These are phyloP conservation scores for Mya arenaria DNA, from an alignment of 1,140 invertebrate genomes.

Conservation along the genomic window DNA sequence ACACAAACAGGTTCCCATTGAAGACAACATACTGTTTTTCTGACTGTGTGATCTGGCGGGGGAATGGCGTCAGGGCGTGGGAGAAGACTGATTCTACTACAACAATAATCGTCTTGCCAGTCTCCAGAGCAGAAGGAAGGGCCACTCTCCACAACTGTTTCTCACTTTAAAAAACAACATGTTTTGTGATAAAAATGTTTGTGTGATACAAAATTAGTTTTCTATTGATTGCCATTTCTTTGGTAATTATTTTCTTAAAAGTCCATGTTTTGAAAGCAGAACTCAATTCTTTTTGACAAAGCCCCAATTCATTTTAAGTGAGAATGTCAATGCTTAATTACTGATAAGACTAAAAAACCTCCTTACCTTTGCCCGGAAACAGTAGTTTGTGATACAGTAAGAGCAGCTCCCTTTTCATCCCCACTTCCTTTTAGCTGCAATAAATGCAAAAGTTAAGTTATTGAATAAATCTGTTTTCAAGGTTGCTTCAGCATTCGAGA, in stretches of 20 bases:
- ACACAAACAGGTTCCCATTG: conserved; percentile 91
- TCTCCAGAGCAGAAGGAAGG: conserved; percentile 74
- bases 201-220: not conserved
- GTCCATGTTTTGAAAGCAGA: not conserved
- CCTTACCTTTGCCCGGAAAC: conserved; percentile 77
- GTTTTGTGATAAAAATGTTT: not conserved
- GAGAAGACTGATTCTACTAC: conserved; percentile 90
- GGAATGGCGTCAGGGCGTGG: conserved; percentile 90
- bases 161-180: conserved; percentile 65
- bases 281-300: too few species aligned
- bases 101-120: conserved; percentile 79
- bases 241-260: not conserved
- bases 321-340: too few species aligned
- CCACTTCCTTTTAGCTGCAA: conserved; percentile 69
- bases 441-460: conserved; percentile 45
- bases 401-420: conserved; percentile 70
- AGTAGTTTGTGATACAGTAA: conserved; percentile 84
- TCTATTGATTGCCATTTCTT: too few species aligned
- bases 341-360: too few species aligned
- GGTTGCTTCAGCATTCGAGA: not conserved
- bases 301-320: too few species aligned
- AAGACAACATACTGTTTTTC: conserved; percentile 97
- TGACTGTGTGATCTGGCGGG: conserved; percentile 92
- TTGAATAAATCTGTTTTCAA: not conserved
- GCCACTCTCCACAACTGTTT: conserved; percentile 74